These are phyloP conservation scores for Meta bourneti DNA, from an alignment of 2,888 invertebrate species.

Conservation along the genomic window DNA sequence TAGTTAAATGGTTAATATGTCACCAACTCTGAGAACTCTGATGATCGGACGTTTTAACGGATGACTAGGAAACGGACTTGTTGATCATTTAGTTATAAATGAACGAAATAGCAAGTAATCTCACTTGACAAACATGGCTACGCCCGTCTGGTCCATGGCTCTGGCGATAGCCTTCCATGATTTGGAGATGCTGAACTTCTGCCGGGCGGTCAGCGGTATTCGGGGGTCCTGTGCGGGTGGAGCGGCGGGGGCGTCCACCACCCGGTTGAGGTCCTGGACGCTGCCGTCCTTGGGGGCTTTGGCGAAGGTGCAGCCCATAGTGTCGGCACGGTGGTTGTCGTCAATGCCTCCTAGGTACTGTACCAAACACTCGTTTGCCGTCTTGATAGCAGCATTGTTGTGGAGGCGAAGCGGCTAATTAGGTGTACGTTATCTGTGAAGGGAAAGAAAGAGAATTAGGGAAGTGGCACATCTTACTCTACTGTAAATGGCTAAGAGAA, in stretches of 20 bases:
- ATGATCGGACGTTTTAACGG: no score
- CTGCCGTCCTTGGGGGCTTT: slow-evolving; percentile 61
- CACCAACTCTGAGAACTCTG: no score
- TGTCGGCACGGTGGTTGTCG: background rate
- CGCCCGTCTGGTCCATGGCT: slow-evolving; percentile 93
- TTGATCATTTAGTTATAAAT: no score
- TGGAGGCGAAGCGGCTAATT: no score
- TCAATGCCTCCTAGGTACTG: background rate
- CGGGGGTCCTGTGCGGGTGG: slow-evolving; percentile 84
- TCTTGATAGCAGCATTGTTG: background rate
- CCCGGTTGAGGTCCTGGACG: slow-evolving; percentile 59
- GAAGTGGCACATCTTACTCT: background rate
- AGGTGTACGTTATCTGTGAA: background rate
- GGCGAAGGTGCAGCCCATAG: slow-evolving; percentile 76
- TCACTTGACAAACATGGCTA: slow-evolving; percentile 95
- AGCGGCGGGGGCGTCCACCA: slow-evolving; percentile 55
- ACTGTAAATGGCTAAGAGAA: no score
- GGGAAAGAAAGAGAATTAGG: background rate
- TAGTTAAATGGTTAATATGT: no score
- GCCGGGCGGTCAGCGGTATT: slow-evolving; percentile 90
- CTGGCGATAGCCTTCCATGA: slow-evolving; percentile 95
- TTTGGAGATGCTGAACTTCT: slow-evolving; percentile 92
- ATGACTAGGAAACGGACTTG: no score
- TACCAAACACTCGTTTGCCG: background rate
- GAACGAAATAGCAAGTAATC: slow-evolving; percentile 80